These are phyloP conservation scores for Ichneumoninae sp. DNA, from an alignment of 2,888 invertebrate species.

Conservation along the genomic window DNA sequence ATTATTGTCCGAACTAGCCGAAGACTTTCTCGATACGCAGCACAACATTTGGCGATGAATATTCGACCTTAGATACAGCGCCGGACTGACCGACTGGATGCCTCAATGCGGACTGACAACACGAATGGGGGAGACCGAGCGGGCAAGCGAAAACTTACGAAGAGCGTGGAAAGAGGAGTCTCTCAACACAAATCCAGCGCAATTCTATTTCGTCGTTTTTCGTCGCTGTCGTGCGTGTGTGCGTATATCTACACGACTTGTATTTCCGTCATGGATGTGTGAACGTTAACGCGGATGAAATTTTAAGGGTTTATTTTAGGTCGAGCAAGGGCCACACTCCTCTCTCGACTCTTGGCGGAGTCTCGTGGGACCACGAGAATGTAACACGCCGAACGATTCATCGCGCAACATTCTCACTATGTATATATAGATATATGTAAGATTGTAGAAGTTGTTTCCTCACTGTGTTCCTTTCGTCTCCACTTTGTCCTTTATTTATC, in stretches of 20 bases:
- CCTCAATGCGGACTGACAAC: conserved; percentile 51
- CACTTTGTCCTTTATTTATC: conserved; percentile 19
- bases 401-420: conserved; percentile 6
- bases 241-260: neutral
- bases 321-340: conserved; percentile 48
- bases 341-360: neutral
- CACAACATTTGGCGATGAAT: conserved; percentile 75
- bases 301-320: conserved; percentile 58
- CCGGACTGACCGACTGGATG: conserved; percentile 30
- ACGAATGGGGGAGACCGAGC: conserved; percentile 13
- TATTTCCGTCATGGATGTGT: neutral
- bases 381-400: neutral
- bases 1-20: conserved; percentile 45
- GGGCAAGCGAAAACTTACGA: conserved; percentile 39
- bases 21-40: conserved; percentile 78
- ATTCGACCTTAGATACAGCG: conserved; percentile 1
- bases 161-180: conserved; percentile 51
- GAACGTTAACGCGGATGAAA: neutral
- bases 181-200: conserved; percentile 38
- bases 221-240: neutral
- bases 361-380: conserved; percentile 2
- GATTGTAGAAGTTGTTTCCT: conserved; percentile 24
- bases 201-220: neutral
- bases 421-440: conserved; percentile 41
- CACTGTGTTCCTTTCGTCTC: conserved; percentile 27